phyloP scores from a whole-genome alignment of 2,113 vertebrate genomes.

The Todiramphus saurophagus region DNA sequence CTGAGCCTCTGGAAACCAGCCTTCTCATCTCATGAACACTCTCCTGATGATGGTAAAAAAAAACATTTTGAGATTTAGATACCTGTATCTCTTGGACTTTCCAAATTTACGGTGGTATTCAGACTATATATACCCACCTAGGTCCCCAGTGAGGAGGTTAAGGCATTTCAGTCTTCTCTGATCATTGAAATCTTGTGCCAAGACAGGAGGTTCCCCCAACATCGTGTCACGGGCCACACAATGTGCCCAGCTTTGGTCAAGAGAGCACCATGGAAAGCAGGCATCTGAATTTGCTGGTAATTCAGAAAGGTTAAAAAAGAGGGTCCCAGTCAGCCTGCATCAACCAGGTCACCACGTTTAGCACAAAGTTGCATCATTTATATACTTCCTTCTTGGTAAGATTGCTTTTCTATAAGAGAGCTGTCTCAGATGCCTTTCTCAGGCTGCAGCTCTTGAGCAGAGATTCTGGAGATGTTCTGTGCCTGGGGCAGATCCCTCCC shows the following conservation, averaged over 20 bases:
- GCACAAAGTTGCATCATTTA: neutral
- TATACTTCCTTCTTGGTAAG: neutral
- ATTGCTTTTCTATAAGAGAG: fast-evolving
- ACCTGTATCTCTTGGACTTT: neutral
- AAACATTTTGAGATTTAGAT: neutral
- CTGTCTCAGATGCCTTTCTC: neutral
- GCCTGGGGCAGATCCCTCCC: neutral
- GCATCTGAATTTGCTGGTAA: neutral
- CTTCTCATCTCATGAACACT: neutral
- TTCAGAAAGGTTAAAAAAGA: neutral
- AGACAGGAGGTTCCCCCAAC: neutral
- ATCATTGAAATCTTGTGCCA: neutral
- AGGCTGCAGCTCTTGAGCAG: neutral
- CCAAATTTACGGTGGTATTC: neutral
- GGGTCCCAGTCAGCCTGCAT: neutral
- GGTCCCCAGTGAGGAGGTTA: neutral
- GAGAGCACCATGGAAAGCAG: neutral
- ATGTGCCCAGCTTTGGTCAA: neutral
- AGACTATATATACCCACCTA: neutral
- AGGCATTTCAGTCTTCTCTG: neutral
- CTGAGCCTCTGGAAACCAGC: neutral
- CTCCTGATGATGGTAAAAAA: fast-evolving
- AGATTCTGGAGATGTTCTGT: neutral
- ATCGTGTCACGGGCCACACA: fast-evolving
- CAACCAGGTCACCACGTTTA: neutral